Evolutionary conservation across 2,888 invertebrate genomes (phyloP).

Genomic region (Tipula vernalis): DNA sequence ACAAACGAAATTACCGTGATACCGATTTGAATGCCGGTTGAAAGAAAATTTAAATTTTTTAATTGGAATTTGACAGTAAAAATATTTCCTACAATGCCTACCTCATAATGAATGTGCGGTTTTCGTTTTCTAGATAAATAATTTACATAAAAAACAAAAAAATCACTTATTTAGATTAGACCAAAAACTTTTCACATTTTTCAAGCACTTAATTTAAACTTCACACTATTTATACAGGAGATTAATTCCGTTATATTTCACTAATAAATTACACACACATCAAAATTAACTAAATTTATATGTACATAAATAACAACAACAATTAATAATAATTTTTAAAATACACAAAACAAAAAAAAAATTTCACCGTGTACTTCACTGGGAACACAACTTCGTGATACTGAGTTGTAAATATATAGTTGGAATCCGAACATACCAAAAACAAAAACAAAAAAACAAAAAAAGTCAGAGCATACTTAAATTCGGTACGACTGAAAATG

Average conservation of each 20-base stretch:
- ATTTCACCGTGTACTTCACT: not conserved
- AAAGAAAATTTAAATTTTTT: not conserved
- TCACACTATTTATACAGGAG: not conserved
- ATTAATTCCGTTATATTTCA: not conserved
- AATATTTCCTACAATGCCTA: not conserved
- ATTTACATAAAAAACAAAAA: not conserved
- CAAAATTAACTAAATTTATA: not conserved
- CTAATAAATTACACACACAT: not conserved
- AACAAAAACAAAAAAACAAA: not conserved
- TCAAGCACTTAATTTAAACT: not conserved
- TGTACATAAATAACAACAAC: not conserved
- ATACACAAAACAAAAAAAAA: not conserved
- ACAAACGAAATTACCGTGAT: not conserved
- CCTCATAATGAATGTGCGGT: not conserved
- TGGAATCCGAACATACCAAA: not conserved
- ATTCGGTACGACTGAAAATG: not conserved
- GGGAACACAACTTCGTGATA: not conserved
- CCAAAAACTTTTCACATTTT: too few relatives aligned
- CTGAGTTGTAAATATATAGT: not conserved
- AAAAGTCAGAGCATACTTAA: not conserved
- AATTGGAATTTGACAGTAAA: not conserved
- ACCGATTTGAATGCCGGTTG: not conserved
- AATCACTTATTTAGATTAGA: too few relatives aligned
- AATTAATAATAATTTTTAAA: not conserved
- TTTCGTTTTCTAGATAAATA: not conserved